These are phyloP conservation scores for Drosophila sechellia DNA, from an alignment of 1,140 invertebrate genomes.

Conservation along the genomic window DNA sequence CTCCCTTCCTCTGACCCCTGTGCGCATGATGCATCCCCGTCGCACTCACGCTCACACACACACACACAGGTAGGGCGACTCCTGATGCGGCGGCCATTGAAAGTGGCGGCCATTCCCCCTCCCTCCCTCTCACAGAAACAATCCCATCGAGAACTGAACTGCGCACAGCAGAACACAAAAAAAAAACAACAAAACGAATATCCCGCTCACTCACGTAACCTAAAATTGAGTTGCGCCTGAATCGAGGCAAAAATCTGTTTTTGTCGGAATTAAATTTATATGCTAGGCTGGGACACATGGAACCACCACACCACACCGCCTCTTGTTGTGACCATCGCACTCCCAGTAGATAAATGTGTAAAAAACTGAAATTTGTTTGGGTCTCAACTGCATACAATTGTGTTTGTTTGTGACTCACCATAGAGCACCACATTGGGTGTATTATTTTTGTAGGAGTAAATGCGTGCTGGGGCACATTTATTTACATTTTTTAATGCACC, in stretches of 20 bases:
- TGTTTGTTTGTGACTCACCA: constrained; percentile 40
- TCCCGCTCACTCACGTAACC: constrained; percentile 29
- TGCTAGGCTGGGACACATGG: constrained; percentile 46
- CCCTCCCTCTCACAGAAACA: neutral
- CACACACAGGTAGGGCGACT: constrained; percentile 41
- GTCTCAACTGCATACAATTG: constrained; percentile 16
- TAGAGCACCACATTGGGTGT: constrained; percentile 19
- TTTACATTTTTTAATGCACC: constrained; percentile 76
- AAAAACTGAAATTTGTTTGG: constrained; percentile 57
- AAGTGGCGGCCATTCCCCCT: constrained; percentile 54
- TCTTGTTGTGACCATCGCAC: neutral
- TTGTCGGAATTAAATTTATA: constrained; percentile 76
- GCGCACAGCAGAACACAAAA: constrained; percentile 39
- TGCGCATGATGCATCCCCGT: constrained; percentile 53
- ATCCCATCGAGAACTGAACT: constrained; percentile 27
- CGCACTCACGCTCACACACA: constrained; percentile 20
- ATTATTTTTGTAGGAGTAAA: constrained; percentile 32
- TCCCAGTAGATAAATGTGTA: constrained; percentile 44
- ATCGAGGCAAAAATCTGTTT: constrained; percentile 57
- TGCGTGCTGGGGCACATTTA: constrained; percentile 58
- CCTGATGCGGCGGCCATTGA: constrained; percentile 68
- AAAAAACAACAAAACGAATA: constrained; percentile 27
- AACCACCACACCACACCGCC: neutral
- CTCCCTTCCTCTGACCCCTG: constrained; percentile 5
- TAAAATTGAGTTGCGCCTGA: constrained; percentile 44